Percentiles rank a stretch among this genome's conserved stretches.
phyloP scores from a whole-genome alignment of 1,140 invertebrate species.

The Rhizoglyphus robini region DNA sequence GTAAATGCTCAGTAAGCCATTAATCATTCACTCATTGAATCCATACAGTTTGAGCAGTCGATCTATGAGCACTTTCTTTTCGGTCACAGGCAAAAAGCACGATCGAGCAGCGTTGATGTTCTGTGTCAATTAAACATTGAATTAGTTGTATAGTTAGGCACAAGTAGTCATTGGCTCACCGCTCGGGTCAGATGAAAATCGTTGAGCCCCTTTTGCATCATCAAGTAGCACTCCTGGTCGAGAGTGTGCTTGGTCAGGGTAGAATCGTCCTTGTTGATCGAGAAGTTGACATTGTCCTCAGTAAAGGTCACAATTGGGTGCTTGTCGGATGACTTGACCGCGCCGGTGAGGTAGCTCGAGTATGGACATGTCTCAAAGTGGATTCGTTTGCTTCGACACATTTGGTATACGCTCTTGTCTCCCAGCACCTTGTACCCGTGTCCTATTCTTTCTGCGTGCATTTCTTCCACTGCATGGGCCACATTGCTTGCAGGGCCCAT shows the following conservation, averaged over 20 bases:
- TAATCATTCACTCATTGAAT: too few relatives aligned
- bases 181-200: conserved; percentile 37
- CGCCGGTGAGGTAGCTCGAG: conserved; percentile 44
- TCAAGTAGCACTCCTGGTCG: conserved; percentile 39
- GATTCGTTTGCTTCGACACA: conserved; percentile 31
- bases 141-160: conserved; percentile 14
- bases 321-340: conserved; percentile 32
- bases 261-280: conserved; percentile 47
- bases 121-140: conserved; percentile 30
- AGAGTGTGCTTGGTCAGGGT: conserved; percentile 40
- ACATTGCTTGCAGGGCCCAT: conserved; percentile 37
- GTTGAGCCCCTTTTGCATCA: conserved; percentile 37
- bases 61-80: conserved; percentile 36
- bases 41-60: conserved; percentile 29
- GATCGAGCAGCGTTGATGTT: conserved; percentile 41
- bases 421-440: conserved; percentile 46
- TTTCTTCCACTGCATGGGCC: conserved; percentile 38
- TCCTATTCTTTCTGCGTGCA: conserved; percentile 44
- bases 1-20: too few relatives aligned
- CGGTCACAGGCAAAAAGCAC: conserved; percentile 36
- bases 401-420: conserved; percentile 38
- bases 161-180: conserved; percentile 37
- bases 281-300: conserved; percentile 44
- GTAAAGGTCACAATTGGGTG: conserved; percentile 39
- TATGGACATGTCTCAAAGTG: conserved; percentile 46